Conservation (phyloP, 35 echinoderm and acorn worm genomes). For the Anneissia japonica region DNA sequence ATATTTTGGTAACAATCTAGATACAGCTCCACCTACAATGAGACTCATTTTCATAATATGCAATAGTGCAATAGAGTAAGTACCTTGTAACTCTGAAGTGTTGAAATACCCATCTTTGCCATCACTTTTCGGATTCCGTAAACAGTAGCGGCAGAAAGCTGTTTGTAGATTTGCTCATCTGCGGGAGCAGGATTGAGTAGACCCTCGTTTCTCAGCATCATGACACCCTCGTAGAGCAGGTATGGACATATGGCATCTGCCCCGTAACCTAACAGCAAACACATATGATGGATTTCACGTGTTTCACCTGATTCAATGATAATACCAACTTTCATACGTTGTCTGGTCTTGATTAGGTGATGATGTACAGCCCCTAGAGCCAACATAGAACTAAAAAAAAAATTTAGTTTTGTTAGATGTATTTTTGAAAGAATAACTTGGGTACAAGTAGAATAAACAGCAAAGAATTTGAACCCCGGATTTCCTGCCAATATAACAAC, state of each 20-base stretch:
- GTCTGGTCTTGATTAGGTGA: slow-evolving; percentile 85
- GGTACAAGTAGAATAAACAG: no score
- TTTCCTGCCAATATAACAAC: not conserved
- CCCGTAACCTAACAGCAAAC: slow-evolving; percentile 81
- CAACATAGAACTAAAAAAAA: slow-evolving; percentile 59
- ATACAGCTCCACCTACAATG: no score
- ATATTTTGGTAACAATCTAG: no score
- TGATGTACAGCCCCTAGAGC: slow-evolving; percentile 88
- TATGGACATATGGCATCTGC: slow-evolving; percentile 96
- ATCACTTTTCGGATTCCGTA: slow-evolving; percentile 87
- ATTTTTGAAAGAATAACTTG: no score
- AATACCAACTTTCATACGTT: slow-evolving; percentile 83
- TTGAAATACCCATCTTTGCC: slow-evolving; percentile 99
- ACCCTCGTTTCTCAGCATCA: slow-evolving; percentile 69
- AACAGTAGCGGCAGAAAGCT: slow-evolving; percentile 44
- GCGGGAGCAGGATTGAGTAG: slow-evolving; percentile 57
- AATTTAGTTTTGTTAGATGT: not conserved
- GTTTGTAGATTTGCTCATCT: slow-evolving; percentile 50
- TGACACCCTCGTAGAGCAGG: slow-evolving; percentile 80
- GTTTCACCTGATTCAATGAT: slow-evolving; percentile 87
- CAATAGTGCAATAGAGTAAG: no score
- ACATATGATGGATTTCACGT: slow-evolving; percentile 93
- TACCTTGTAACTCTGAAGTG: slow-evolving; percentile 96
- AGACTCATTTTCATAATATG: no score
- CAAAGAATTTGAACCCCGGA: no score